phyloP scores from a whole-genome alignment of 2,797 vertebrate genomes.

The Macroramphosus scolopax region DNA sequence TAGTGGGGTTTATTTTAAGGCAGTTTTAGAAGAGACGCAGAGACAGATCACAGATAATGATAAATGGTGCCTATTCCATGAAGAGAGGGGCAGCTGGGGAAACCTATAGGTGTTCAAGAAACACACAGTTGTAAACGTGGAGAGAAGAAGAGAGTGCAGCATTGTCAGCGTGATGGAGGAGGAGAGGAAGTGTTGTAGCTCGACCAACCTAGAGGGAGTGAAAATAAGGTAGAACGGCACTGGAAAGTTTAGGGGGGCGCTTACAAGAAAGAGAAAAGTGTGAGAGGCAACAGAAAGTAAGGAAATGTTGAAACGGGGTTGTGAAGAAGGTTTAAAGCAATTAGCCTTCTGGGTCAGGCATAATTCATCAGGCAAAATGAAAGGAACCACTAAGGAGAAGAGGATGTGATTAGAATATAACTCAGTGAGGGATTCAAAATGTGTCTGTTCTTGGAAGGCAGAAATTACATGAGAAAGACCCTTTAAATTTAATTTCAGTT shows the following conservation, averaged over 20 bases:
- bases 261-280: not conserved
- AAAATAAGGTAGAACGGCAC: constrained; percentile 23
- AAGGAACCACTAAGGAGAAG: constrained; percentile 20
- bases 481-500: not conserved
- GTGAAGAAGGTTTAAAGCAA: constrained; percentile 42
- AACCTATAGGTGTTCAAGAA: constrained; percentile 42
- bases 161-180: constrained; percentile 40
- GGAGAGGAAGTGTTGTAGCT: constrained; percentile 30
- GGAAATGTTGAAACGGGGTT: constrained; percentile 26
- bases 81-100: constrained; percentile 28
- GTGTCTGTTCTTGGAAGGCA: constrained; percentile 16
- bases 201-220: constrained; percentile 18
- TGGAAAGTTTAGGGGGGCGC: constrained; percentile 7
- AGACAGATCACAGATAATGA: constrained; percentile 59
- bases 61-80: constrained; percentile 45
- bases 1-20: constrained; percentile 53
- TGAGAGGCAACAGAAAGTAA: constrained; percentile 11
- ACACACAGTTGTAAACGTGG: constrained; percentile 22
- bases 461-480: constrained; percentile 4
- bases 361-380: constrained; percentile 46
- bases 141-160: constrained; percentile 13
- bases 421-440: constrained; percentile 7
- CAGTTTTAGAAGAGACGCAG: constrained; percentile 44
- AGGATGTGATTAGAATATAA: constrained; percentile 30
- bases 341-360: constrained; percentile 39